These are phyloP conservation scores for Drosophila diplacantha DNA, from an alignment of 2,888 invertebrate species.

Conservation along the genomic window DNA sequence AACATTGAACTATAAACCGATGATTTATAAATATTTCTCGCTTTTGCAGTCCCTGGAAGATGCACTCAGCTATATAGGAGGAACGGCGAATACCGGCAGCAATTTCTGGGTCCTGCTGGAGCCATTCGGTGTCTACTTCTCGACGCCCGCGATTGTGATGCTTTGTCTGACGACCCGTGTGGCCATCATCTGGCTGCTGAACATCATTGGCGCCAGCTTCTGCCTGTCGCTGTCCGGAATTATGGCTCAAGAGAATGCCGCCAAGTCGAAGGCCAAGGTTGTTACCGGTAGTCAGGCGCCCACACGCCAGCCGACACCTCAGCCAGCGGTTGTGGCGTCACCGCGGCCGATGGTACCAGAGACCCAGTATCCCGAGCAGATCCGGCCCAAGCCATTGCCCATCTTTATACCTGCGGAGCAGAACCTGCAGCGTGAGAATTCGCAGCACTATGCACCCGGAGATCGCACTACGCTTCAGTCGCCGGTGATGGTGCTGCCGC, in stretches of 20 bases:
- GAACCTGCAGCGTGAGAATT: conserved; percentile 48
- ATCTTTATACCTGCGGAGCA: conserved; percentile 57
- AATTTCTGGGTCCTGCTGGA: conserved; percentile 26
- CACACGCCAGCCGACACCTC: conserved; percentile 34
- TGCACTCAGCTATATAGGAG: conserved; percentile 49
- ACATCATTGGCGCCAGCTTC: conserved; percentile 76
- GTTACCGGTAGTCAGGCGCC: conserved; percentile 20
- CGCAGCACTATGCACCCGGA: conserved; percentile 43
- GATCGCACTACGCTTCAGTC: conserved; percentile 60
- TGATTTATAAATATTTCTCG: not conserved
- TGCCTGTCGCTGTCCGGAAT: conserved; percentile 69
- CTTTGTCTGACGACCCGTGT: conserved; percentile 79
- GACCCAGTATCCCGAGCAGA: conserved; percentile 50
- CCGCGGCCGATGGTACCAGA: conserved; percentile 23
- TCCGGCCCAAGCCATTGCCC: conserved; percentile 55
- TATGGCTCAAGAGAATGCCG: conserved; percentile 55
- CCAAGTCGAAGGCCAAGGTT: conserved; percentile 6
- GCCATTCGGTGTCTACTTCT: conserved; percentile 67
- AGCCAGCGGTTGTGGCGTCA: conserved; percentile 6
- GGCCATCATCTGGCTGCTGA: conserved; percentile 78
- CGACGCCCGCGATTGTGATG: conserved; percentile 78
- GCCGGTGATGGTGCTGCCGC: conserved; percentile 55
- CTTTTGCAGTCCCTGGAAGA: conserved; percentile 34
- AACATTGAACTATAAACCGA: not conserved
- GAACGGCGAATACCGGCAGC: conserved; percentile 8